Conservation (phyloP, 2,113 vertebrate species). For the Mixornis gularis region DNA sequence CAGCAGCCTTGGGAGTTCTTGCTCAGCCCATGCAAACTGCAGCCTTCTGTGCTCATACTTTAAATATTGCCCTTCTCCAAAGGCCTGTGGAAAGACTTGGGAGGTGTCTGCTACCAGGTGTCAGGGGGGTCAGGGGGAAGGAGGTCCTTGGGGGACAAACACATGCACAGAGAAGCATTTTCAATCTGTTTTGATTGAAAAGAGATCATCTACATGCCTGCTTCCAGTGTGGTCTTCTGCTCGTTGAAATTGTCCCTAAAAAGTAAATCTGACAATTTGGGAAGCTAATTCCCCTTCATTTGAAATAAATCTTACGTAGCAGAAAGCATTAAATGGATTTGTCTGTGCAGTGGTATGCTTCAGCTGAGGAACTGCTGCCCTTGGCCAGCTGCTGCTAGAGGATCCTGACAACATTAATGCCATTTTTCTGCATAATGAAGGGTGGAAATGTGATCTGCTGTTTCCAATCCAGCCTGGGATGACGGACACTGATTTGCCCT, state of each 20-base stretch:
- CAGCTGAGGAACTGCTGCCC: background rate
- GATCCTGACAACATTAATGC: background rate
- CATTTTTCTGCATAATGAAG: background rate
- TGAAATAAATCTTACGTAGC: background rate
- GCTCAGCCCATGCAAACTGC: background rate
- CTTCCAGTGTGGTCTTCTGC: background rate
- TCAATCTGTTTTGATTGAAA: background rate
- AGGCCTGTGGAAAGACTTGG: background rate
- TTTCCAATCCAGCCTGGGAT: background rate
- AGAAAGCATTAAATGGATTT: background rate
- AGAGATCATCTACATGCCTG: background rate
- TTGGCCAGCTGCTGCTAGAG: background rate
- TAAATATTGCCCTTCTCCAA: background rate
- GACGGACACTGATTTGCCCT: background rate
- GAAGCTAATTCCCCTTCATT: background rate
- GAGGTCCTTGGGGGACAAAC: accelerated
- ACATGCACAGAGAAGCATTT: background rate
- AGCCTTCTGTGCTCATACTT: background rate
- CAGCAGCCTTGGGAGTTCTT: background rate
- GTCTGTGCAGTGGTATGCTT: background rate
- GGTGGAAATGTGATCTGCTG: slow-evolving; percentile 3
- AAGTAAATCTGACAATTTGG: background rate
- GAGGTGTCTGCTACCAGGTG: background rate
- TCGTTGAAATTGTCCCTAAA: background rate
- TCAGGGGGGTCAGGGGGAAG: background rate